Evolutionary conservation across 2,888 invertebrate species (phyloP).

Genomic region (Salticus scenicus): DNA sequence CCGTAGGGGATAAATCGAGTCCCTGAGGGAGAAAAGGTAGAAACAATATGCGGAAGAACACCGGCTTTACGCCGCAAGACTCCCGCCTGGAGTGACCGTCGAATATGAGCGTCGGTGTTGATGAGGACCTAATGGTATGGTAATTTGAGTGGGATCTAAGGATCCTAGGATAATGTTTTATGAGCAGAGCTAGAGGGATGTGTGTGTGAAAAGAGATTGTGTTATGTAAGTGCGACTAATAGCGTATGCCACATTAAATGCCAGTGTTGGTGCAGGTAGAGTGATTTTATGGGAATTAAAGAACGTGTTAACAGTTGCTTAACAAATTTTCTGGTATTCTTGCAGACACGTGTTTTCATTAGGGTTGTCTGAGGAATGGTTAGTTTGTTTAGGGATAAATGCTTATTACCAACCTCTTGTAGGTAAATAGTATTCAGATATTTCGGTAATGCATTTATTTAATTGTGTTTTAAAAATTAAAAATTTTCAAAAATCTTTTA

Average conservation of each 20-base stretch:
- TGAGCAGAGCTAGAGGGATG: neutral
- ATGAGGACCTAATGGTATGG: neutral
- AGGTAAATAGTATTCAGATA: too few relatives aligned
- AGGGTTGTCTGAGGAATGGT: too few relatives aligned
- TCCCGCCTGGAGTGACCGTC: neutral
- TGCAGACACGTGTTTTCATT: neutral
- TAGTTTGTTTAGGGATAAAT: too few relatives aligned
- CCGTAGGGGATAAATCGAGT: neutral
- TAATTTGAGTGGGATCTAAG: neutral
- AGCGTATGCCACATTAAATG: slow-evolving; percentile 10
- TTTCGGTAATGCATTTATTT: too few relatives aligned
- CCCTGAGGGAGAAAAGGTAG: neutral
- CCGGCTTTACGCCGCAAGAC: neutral
- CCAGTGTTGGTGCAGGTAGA: neutral
- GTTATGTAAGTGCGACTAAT: neutral
- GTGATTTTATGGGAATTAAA: slow-evolving; percentile 8
- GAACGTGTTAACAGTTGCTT: neutral
- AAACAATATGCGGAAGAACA: neutral
- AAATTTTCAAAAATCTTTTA: too few relatives aligned
- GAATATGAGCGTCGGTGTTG: neutral
- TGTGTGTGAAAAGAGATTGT: neutral
- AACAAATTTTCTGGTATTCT: neutral
- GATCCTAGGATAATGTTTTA: neutral
- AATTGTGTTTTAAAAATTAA: too few relatives aligned
- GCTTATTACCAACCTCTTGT: too few relatives aligned